Evolutionary conservation across 2,888 invertebrate genomes (phyloP), one percentile per base, ranked within the genome.

Genomic region (Pogonocherus hispidulus): DNA sequence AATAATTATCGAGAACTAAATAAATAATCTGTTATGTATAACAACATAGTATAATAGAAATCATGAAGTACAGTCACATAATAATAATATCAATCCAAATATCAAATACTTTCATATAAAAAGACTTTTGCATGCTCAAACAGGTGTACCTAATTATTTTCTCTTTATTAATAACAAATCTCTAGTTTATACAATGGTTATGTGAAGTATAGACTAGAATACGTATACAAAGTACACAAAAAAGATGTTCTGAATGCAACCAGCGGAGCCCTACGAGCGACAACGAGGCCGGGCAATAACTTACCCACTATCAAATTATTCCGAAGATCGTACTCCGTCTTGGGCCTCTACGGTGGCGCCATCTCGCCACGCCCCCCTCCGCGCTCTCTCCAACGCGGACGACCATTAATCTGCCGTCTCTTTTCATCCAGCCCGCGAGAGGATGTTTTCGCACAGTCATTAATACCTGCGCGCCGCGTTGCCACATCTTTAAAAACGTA

Each of bases 311-410:
- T 70, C 67, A 64, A 73, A 73, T 73, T 73, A 70, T 73, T 66
- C 62, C 70, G 49, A 49, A 65, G 67, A 70, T 66, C 54, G 65
- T 67, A 65, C 65, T 51, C 54, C 51, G 65, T 47, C 59, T 67
- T 62, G 56, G 32, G 41, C 27, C 46, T 60, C 54, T 66, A 55
- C 70, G 69, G 78, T 82, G 82, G 82, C 82, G 82, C 82, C 82
- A 81, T 70, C 76, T 81, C 52, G 72, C 77, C 80, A 79, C 82
- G 82, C 80, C 82, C 78, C 78, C 79, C 75, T 77, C 76, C 69
- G 70, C 70, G 68, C 73, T 71, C 71, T 66, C 70, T 69, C 66
- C 57, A 56, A 57, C 59, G 4, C 35, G 14, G 22, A 22, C n/a
- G 19, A 51, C 62, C 63, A 65, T 67, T 62, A 62, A 67, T 72